phyloP scores from a whole-genome alignment of 2,113 vertebrate species.

The Willisornis vidua region DNA sequence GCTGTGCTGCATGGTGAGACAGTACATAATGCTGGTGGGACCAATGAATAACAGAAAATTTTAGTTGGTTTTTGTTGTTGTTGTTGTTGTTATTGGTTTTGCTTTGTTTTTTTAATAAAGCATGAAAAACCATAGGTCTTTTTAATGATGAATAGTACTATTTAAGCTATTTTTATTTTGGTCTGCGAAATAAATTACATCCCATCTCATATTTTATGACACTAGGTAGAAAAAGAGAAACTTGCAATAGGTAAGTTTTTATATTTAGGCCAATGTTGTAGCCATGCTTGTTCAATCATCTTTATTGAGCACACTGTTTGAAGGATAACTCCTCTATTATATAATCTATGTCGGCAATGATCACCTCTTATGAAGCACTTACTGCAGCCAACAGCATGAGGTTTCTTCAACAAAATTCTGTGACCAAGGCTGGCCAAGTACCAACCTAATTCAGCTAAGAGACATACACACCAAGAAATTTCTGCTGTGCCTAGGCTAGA shows the following conservation, averaged over 20 bases:
- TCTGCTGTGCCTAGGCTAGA: background rate
- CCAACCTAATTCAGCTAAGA: conserved; percentile 7
- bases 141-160: background rate
- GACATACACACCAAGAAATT: background rate
- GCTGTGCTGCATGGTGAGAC: background rate
- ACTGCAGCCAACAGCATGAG: background rate
- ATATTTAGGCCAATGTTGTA: background rate
- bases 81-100: background rate
- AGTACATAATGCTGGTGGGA: background rate
- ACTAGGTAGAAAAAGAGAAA: background rate
- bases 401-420: conserved; percentile 1
- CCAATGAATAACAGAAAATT: background rate
- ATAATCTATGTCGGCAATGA: background rate
- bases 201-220: background rate
- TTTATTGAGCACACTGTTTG: background rate
- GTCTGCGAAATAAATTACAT: background rate
- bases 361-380: background rate
- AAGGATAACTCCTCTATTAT: background rate
- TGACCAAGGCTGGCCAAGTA: background rate
- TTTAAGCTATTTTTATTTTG: background rate
- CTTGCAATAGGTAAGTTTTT: background rate
- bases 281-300: background rate
- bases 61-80: background rate
- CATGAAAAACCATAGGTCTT: background rate
- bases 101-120: background rate